A percentile compares a stretch with the other conserved stretches of the same genome.
phyloP scores from a whole-genome alignment of 1,140 invertebrate genomes.

The Hypothenemus hampei region DNA sequence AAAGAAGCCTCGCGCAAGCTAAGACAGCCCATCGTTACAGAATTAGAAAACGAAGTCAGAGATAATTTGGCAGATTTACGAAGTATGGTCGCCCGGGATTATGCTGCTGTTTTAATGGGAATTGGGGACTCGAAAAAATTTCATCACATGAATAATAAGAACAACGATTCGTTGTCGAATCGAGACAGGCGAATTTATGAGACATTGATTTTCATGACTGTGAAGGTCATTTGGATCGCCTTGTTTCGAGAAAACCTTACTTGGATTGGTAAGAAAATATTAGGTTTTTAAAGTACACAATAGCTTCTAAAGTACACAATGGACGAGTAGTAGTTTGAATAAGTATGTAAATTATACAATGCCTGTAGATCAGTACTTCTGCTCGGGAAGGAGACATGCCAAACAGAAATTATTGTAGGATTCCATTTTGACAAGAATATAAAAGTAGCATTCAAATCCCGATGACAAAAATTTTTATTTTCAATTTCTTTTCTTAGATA shows the following conservation, averaged over 20 bases:
- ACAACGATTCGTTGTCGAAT: slow-evolving; percentile 52
- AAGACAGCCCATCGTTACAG: slow-evolving; percentile 53
- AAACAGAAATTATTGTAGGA: no score
- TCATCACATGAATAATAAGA: slow-evolving; percentile 54
- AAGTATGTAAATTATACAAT: no score
- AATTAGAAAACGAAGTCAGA: slow-evolving; percentile 49
- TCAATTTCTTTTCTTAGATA: no score
- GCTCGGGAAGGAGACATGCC: no score
- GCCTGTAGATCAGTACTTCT: no score
- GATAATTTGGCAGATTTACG: slow-evolving; percentile 55
- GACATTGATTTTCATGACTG: slow-evolving; percentile 52
- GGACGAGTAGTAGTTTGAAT: no score
- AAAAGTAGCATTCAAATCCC: no score
- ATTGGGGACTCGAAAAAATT: slow-evolving; percentile 48
- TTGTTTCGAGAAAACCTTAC: slow-evolving; percentile 52
- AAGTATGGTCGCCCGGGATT: slow-evolving; percentile 55
- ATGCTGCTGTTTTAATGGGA: slow-evolving; percentile 54
- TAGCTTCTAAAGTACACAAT: no score
- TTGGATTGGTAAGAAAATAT: slow-evolving; percentile 51
- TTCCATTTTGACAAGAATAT: no score
- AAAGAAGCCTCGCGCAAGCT: slow-evolving; percentile 53
- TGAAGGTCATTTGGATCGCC: slow-evolving; percentile 60
- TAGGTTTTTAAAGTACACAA: no score
- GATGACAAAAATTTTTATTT: no score
- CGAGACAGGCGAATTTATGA: slow-evolving; percentile 58